Conservation (phyloP, 2,888 invertebrate species). For the Pyrochroa serraticornis region DNA sequence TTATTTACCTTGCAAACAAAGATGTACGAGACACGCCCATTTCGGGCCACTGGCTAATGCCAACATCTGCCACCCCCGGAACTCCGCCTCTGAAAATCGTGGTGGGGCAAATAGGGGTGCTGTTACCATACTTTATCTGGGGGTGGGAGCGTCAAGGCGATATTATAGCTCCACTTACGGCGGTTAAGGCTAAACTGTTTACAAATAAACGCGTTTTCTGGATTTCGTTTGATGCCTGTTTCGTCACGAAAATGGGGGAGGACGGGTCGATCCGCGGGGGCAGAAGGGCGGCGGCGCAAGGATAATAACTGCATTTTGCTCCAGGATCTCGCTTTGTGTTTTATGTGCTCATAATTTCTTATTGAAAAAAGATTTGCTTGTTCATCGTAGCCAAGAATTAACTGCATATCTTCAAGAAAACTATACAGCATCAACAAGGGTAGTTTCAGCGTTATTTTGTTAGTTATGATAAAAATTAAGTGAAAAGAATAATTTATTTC, state of each 20-base stretch:
- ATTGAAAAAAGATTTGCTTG: no score
- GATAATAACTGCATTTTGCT: no score
- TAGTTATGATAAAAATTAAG: no score
- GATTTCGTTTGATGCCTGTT: not conserved
- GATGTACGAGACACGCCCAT: conserved; percentile 56
- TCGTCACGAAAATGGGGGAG: not conserved
- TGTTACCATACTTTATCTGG: conserved; percentile 3
- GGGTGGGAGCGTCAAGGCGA: not conserved
- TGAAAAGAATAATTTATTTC: no score
- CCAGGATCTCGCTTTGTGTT: no score
- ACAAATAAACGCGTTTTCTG: conserved; percentile 11
- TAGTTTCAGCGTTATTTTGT: no score
- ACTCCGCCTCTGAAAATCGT: conserved; percentile 33
- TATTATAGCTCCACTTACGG: conserved; percentile 10
- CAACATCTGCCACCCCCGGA: conserved; percentile 52
- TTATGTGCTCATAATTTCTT: no score
- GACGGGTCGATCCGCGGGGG: no score
- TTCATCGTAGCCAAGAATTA: no score
- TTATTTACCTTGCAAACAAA: conserved; percentile 72
- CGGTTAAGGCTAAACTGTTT: conserved; percentile 21
- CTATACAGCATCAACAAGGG: no score
- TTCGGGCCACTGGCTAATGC: conserved; percentile 58
- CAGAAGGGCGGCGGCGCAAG: no score
- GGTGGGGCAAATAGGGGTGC: conserved; percentile 30
- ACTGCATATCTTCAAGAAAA: no score